Percentiles rank a stretch among this genome's conserved stretches.
phyloP scores from a whole-genome alignment of 37 sponge, comb jelly and placozoan species.

The Halisarca cf. caerulea region DNA sequence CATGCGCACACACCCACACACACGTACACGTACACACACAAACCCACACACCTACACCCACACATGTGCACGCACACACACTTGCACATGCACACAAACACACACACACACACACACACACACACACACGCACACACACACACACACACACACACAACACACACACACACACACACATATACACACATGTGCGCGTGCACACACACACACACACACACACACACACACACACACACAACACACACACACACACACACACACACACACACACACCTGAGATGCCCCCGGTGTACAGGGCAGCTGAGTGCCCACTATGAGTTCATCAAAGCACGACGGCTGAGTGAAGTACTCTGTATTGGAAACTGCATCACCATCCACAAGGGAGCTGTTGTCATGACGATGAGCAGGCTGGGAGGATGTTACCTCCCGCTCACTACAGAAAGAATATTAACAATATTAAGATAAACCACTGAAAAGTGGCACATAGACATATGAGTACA shows the following conservation, averaged over 20 bases:
- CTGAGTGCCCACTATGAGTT: conserved; percentile 80
- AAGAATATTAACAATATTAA: not conserved
- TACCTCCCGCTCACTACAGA: conserved; percentile 39
- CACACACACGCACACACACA: not conserved
- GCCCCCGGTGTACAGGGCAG: conserved; percentile 84
- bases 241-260: conserved; percentile 30
- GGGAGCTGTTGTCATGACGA: not conserved
- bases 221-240: not conserved
- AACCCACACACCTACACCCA: too few relatives aligned
- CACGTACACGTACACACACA: too few relatives aligned
- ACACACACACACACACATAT: conserved; percentile 26
- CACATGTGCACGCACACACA: not conserved
- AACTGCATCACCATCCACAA: not conserved
- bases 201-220: conserved; percentile 27
- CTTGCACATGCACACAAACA: not conserved
- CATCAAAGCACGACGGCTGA: conserved; percentile 83
- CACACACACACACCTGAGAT: conserved; percentile 55
- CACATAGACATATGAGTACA: too few relatives aligned
- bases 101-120: not conserved
- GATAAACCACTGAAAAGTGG: too few relatives aligned
- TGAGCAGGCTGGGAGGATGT: conserved; percentile 65
- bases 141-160: not conserved
- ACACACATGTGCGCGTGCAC: not conserved
- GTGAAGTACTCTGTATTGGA: conserved; percentile 68
- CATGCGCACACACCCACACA: too few relatives aligned